Evolutionary conservation across 2,797 vertebrate species (phyloP), one percentile per base, ranked within the genome.

Genomic region (Pyrocephalus nanus): DNA sequence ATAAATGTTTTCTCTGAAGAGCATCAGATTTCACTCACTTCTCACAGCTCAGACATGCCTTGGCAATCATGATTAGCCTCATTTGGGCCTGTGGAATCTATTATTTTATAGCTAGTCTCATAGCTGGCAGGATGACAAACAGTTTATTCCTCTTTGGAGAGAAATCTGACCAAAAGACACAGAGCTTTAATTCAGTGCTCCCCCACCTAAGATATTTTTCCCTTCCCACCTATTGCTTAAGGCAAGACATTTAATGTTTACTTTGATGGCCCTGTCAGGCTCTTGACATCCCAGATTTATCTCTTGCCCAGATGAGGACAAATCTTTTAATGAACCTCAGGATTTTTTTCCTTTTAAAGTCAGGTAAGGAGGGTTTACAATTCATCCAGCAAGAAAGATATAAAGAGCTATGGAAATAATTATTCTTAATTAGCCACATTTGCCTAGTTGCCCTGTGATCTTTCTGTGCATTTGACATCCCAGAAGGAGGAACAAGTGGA

Each of bases 1-100:
- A 92, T 92, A 93, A 94, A 94, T 79, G 91, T 94, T 97, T 96
- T 95, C 95, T 97, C 94, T 92, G 77, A 94, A 92, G 94, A 97
- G 93, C 92, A 93, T 97, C 96, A 96, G 90, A 95, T 96, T 97
- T 95, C 95, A 73, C 79, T 95, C 74, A 71, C 80, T 95, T 94
- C 90, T 94, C 90, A 76, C 83, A 90, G 95, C 77, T 73, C 88
- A 93, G 96, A 84, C 96, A 94, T 96, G 95, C 93, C 92, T 96
- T 95, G 95, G 95, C 96, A 95, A 95, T 96, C 93, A 85, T 74
- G 90, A 96, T 96, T 92, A 96, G 93, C 86, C 86, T 96, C 91
- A 92, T 96, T 94, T 96, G 83, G 93, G 77, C 86, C 94, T 85
- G 86, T 94, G 96, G 93, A 97, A 97, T 95, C 95, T 90, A 92